Base-by-base conservation (phyloP, 2,888 invertebrate genomes). In the Aphrophora alni region DNA sequence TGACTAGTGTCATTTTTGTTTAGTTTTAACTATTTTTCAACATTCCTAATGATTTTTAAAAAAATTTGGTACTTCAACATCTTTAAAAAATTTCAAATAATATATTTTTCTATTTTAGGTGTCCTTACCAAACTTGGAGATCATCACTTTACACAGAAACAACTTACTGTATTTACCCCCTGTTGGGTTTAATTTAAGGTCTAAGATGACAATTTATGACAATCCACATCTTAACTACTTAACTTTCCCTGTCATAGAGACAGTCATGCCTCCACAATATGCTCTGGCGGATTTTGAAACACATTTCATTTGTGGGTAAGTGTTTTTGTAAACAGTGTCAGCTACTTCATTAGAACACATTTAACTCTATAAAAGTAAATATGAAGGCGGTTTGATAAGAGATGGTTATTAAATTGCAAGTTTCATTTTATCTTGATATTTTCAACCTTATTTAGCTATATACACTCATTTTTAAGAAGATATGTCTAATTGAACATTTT, bases 191-290 rank as follows among this genome's bases (percentile, higher is more conserved):
- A 72, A 72, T 38, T 72, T 71, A 71, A 78, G 72, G 44, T 51
- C 71, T 10, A 71, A 78, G 21, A 44, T 78, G 25, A 78, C 78
- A 0, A 72, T 78, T 72, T 78, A 78, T n/a, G 72, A 78, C 78
- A 78, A 78, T 51, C 72, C 78, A 24, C 71, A 78, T 28, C 78
- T 78, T 51, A 78, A 78, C 78, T 78, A 78, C 27, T 72, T 78
- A 26, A 78, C 71, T 69, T 78, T 72, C 72, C 78, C 71, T 25
- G 44, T 78, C 25, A 78, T 72, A 10, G 44, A 44, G 38, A 78
- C 25, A 51, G 78, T 14, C 51, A 78, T 78, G 78, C 71, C 71
- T 71, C 71, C n/a, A 51, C 71, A 27, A 27, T 78, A 72, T 72
- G 72, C 44, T 14, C 44, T 44, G 2, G 44, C 5, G 14, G 44